Evolutionary conservation across 2,113 vertebrate species (phyloP), one percentile per base, ranked within the genome.

Genomic region (Malurus melanocephalus): DNA sequence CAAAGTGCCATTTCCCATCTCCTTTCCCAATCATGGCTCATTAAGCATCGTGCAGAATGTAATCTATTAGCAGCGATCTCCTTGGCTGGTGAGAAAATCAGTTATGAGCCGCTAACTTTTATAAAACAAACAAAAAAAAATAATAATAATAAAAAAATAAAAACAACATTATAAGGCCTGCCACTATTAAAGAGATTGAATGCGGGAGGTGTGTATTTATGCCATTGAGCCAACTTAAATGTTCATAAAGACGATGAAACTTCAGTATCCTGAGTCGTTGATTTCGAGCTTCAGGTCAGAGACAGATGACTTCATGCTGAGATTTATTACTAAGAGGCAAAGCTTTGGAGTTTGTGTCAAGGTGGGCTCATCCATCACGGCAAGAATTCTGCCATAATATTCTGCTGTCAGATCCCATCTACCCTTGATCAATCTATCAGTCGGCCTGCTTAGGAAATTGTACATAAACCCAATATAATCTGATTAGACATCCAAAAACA

Each of bases 261-360:
- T 93, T 94, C 89, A 91, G 94, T 85, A 94, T 68, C 73, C 59
- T 24, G 61, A 80, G 91, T 91, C 74, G 84, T 57, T 87, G 76
- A 92, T 95, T 96, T 93, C 16, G 0, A 96, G 94, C 92, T 94
- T 96, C 88, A 92, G 95, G 96, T 95, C 95, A 95, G 95, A 96
- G 95, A 97, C 86, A 89, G 95, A 96, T 94, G 92, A 80, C 93
- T 95, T 95, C 85, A 68, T 46, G 91, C 94, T 84, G 89, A 93
- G 93, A 94, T 94, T 94, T 88, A 93, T 96, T 96, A 92, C 89
- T 85, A 73, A 90, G 76, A 93, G 84, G 82, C 85, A 56, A 91
- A 85, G 95, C 84, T 95, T 93, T 90, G 93, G 95, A 91, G 89
- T 93, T 93, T 95, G 80, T 94, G 92, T 92, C 86, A 94, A 94